A percentile compares a stretch with the other conserved stretches of the same genome.
Evolutionary conservation across 53 echinoderm and acorn worm species (phyloP).

Genomic region (Hippasteria phrygiana): DNA sequence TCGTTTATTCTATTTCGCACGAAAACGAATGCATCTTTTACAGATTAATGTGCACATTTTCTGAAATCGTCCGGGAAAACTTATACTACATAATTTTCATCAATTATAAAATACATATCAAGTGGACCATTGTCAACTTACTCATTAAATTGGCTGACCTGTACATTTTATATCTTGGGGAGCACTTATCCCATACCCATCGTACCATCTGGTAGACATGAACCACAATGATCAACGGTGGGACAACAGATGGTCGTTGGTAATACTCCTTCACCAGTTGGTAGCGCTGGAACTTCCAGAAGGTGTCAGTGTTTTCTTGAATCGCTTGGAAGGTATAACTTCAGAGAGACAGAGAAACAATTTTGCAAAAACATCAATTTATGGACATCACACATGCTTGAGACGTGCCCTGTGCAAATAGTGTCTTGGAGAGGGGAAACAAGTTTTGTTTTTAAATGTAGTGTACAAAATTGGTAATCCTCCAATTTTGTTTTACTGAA

Average conservation of each 20-base stretch:
- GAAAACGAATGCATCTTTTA: no score
- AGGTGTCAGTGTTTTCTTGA: conserved; percentile 85
- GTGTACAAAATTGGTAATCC: no score
- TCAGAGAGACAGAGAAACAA: not conserved
- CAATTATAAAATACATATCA: not conserved
- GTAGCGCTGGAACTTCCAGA: conserved; percentile 92
- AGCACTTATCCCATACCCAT: conserved; percentile 44
- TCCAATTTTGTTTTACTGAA: no score
- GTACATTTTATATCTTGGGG: not conserved
- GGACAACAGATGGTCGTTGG: conserved; percentile 77
- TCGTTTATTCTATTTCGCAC: no score
- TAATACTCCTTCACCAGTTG: conserved; percentile 86
- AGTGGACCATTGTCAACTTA: not conserved
- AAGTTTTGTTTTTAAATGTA: no score
- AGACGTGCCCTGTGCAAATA: no score
- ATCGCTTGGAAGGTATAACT: conserved; percentile 86
- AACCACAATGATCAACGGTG: conserved; percentile 85
- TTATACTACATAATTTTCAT: not conserved
- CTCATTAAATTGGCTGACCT: conserved; percentile 39
- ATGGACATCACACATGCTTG: no score
- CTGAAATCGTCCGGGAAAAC: not conserved
- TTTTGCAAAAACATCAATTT: not conserved
- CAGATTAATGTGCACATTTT: no score
- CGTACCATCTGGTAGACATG: conserved; percentile 69
- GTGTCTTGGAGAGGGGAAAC: no score